A percentile compares a stretch with the other conserved stretches of the same genome.
These are phyloP conservation scores for Coregonus suidteri DNA, from an alignment of 2,797 vertebrate species.

Conservation along the genomic window DNA sequence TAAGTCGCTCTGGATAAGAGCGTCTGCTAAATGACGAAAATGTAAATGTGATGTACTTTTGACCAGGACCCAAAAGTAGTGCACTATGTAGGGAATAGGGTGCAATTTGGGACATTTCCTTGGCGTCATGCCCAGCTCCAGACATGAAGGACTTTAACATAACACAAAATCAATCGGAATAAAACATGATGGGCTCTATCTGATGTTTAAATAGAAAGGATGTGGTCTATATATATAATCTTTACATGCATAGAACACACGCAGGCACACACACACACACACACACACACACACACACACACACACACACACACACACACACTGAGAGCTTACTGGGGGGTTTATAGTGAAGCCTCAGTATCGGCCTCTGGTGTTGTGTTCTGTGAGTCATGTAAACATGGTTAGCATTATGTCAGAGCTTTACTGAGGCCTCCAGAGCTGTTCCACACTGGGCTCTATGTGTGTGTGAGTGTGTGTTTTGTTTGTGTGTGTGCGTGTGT, in stretches of 20 bases:
- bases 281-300: too few relatives aligned
- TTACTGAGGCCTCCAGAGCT: constrained; percentile 36
- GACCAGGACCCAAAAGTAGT: too few relatives aligned
- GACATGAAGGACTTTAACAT: too few relatives aligned
- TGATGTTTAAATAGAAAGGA: neutral
- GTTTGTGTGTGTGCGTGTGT: neutral
- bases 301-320: neutral
- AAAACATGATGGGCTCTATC: constrained; percentile 41
- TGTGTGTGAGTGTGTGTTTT: neutral
- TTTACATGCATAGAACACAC: neutral
- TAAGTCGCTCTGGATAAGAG: too few relatives aligned
- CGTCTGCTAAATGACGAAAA: too few relatives aligned
- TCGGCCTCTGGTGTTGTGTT: constrained; percentile 39
- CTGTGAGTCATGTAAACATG: constrained; percentile 34
- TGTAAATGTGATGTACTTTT: too few relatives aligned
- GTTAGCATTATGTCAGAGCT: constrained; percentile 37
- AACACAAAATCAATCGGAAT: constrained; percentile 15
- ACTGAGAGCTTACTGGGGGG: neutral
- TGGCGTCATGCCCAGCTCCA: too few relatives aligned
- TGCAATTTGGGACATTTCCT: too few relatives aligned
- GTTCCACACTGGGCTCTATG: constrained; percentile 49
- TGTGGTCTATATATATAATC: neutral
- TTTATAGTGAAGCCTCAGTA: constrained; percentile 11
- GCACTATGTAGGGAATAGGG: too few relatives aligned
- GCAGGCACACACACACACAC: too few relatives aligned